A percentile compares a stretch with the other conserved stretches of the same genome.
Evolutionary conservation across 1,140 invertebrate species (phyloP).

Genomic region (Orius laevigatus): DNA sequence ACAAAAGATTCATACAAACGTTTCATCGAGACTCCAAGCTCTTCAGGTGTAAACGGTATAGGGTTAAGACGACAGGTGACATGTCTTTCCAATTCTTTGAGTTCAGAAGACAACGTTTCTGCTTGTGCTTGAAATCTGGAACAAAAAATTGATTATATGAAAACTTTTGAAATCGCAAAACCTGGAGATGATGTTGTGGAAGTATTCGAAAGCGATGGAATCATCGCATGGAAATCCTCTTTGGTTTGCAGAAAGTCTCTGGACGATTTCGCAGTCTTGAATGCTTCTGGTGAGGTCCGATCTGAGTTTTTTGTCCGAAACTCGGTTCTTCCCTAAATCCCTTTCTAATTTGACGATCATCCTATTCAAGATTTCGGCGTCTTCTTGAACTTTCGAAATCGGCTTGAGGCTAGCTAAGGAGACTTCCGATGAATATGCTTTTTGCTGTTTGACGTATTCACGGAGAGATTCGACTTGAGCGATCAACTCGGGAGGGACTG

Average conservation of each 20-base stretch:
- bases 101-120: conserved; percentile 3
- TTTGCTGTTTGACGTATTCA: conserved; percentile 7
- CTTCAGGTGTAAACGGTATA: conserved; percentile 8
- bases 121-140: conserved; percentile 10
- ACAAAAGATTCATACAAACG: conserved; percentile 11
- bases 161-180: too few relatives aligned
- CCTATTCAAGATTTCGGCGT: conserved; percentile 3
- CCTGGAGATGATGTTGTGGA: not conserved
- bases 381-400: conserved; percentile 7
- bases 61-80: conserved; percentile 7
- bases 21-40: conserved; percentile 5
- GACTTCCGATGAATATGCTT: conserved; percentile 7
- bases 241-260: conserved; percentile 1
- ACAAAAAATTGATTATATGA: too few relatives aligned
- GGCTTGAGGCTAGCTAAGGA: conserved; percentile 8
- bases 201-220: conserved; percentile 9
- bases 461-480: conserved; percentile 1
- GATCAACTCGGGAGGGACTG: conserved; percentile 7
- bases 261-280: conserved; percentile 11
- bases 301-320: conserved; percentile 1
- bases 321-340: conserved; percentile 5
- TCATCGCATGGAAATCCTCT: conserved; percentile 8
- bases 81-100: conserved; percentile 11
- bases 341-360: conserved; percentile 6
- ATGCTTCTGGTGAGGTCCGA: conserved; percentile 1